phyloP scores from a whole-genome alignment of 2,797 vertebrate genomes.

The Pseudochaenichthys georgianus region DNA sequence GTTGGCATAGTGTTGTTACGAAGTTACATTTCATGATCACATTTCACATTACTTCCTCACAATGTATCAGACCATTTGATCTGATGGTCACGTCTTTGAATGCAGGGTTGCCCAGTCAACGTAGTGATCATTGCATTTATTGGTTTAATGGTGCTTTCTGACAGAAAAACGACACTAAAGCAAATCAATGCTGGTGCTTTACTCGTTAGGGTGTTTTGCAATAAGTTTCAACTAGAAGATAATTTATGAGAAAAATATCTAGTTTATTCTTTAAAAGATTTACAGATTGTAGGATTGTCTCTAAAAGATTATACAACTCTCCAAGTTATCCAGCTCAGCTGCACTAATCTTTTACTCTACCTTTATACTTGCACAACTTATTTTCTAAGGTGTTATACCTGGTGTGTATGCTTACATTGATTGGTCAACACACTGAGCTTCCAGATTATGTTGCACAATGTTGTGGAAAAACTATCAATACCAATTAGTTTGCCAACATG shows the following conservation, averaged over 20 bases:
- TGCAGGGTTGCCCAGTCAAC: neutral
- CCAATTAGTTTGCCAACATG: too few species aligned
- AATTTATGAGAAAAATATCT: neutral
- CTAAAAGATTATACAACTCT: too few species aligned
- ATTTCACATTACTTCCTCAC: conserved; percentile 8
- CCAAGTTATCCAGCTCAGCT: too few species aligned
- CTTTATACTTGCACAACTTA: too few species aligned
- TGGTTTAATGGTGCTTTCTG: neutral
- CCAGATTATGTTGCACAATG: too few species aligned
- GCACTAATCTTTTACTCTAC: too few species aligned
- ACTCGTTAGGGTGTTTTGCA: neutral
- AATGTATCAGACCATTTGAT: conserved; percentile 12
- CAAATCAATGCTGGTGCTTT: neutral
- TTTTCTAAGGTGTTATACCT: too few species aligned
- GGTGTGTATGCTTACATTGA: too few species aligned
- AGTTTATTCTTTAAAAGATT: neutral
- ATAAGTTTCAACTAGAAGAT: neutral
- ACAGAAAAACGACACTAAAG: neutral
- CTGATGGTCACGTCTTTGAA: conserved; percentile 6
- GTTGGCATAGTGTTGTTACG: neutral
- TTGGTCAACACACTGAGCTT: too few species aligned
- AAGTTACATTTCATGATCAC: neutral
- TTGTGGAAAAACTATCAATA: too few species aligned
- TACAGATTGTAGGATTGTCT: too few species aligned
- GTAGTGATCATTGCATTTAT: neutral